Evolutionary conservation across 2,797 vertebrate species (phyloP).

Genomic region (Periparus ater): DNA sequence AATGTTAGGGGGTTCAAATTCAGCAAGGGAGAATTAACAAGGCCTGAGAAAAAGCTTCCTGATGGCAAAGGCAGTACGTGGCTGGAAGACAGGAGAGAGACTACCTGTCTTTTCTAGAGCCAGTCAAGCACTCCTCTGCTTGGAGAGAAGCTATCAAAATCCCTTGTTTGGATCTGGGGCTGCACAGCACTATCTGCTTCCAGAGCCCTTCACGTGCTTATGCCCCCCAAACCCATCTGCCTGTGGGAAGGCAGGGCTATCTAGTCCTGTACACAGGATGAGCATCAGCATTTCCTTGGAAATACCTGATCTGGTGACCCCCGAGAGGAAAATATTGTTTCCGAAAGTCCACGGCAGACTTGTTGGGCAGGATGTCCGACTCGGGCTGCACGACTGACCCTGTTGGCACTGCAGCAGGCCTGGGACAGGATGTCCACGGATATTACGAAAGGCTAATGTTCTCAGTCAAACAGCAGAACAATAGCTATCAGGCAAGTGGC

Average conservation of each 20-base stretch:
- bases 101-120: background rate
- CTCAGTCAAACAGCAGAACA: slow-evolving; percentile 18
- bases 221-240: background rate
- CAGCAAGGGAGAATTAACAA: background rate
- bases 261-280: slow-evolving; percentile 58
- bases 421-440: slow-evolving; percentile 22
- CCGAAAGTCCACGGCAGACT: background rate
- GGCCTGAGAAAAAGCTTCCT: background rate
- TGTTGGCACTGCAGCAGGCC: background rate
- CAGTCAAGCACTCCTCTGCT: background rate
- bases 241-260: background rate
- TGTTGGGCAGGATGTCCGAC: slow-evolving; percentile 42
- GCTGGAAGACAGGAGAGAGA: background rate
- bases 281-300: slow-evolving; percentile 67
- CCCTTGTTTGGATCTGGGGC: background rate
- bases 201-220: background rate
- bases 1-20: background rate
- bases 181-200: background rate
- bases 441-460: background rate
- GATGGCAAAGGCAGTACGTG: background rate
- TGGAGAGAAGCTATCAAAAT: background rate
- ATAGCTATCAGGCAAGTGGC: background rate
- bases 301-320: slow-evolving; percentile 47
- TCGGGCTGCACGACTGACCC: background rate
- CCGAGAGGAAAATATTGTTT: slow-evolving; percentile 14